These are phyloP conservation scores for Mystacornis crossleyi DNA, from an alignment of 2,113 vertebrate species.

Conservation along the genomic window DNA sequence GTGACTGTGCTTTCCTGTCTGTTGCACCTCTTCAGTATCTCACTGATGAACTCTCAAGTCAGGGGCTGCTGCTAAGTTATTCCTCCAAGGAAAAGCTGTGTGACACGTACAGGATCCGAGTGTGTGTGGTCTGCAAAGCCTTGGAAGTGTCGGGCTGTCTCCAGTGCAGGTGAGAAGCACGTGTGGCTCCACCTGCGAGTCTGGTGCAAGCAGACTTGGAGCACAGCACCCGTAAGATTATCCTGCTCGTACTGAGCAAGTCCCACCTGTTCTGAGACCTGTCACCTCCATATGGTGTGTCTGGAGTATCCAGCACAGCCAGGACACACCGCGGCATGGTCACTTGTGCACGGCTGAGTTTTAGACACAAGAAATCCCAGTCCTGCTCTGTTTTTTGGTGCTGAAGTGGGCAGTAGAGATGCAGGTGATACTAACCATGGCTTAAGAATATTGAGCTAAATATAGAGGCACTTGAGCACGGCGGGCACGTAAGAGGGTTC, in stretches of 20 bases:
- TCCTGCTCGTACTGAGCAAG: background rate
- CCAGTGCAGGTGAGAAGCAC: background rate
- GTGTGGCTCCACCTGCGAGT: background rate
- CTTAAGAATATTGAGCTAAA: background rate
- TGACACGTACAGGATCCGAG: background rate
- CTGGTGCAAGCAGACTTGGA: background rate
- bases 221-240: background rate
- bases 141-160: background rate
- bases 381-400: background rate
- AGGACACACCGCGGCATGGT: background rate
- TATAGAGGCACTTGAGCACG: background rate
- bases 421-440: background rate
- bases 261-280: too few relatives aligned
- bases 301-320: background rate
- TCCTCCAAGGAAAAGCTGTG: background rate
- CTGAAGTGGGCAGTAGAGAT: background rate
- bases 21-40: background rate
- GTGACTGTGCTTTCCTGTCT: background rate
- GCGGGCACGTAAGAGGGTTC: background rate
- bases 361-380: background rate
- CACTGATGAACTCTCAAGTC: background rate
- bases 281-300: rapidly evolving
- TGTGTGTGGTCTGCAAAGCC: background rate
- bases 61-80: background rate
- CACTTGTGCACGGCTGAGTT: background rate